Evolutionary conservation across 2,797 vertebrate species (phyloP).

Genomic region (Anguilla marmorata): DNA sequence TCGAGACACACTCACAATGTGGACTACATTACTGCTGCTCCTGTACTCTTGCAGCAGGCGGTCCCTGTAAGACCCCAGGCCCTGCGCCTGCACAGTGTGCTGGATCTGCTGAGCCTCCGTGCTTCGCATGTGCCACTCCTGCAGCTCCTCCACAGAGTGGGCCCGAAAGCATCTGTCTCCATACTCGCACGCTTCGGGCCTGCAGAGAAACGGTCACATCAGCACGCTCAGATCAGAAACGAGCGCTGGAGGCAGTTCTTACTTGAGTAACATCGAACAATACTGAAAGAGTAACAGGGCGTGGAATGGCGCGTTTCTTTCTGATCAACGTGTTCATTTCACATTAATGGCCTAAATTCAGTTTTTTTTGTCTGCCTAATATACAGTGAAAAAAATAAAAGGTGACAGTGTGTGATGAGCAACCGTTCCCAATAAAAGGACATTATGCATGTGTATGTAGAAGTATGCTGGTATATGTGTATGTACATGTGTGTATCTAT

Average conservation of each 20-base stretch:
- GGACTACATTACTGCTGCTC: conserved; percentile 57
- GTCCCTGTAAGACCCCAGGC: conserved; percentile 69
- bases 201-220: conserved; percentile 32
- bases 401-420: too few relatives aligned
- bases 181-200: conserved; percentile 65
- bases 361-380: too few relatives aligned
- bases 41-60: conserved; percentile 64
- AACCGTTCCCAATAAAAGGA: too few relatives aligned
- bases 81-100: conserved; percentile 49
- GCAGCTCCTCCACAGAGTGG: conserved; percentile 60
- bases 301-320: background rate
- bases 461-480: too few relatives aligned
- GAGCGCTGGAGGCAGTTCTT: background rate
- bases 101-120: conserved; percentile 43
- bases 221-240: background rate
- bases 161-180: conserved; percentile 65
- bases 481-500: too few relatives aligned
- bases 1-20: conserved; percentile 63
- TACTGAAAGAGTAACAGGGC: background rate
- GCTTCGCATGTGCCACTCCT: conserved; percentile 69
- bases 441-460: too few relatives aligned
- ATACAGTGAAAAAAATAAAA: too few relatives aligned
- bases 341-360: background rate
- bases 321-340: background rate
- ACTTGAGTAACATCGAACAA: background rate